Evolutionary conservation across 2,797 vertebrate species (phyloP), one percentile per base, ranked within the genome.

Genomic region (Oryzias sinensis): DNA sequence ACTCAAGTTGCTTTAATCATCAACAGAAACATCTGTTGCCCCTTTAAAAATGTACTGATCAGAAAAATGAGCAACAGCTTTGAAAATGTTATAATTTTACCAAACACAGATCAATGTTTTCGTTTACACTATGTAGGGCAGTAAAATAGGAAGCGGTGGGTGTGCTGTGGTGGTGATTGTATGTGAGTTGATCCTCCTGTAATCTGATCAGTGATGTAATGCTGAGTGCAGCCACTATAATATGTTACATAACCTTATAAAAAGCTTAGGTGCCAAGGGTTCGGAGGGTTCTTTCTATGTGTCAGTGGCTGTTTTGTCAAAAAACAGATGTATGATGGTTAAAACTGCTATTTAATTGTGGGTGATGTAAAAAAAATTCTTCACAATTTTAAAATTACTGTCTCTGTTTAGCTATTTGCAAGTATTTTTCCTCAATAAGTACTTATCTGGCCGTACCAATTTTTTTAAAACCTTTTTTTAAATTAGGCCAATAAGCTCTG

Each of bases 121-220:
- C 16, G 74, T 63, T 41, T 41, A 55, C 43, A 64, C 14, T 55
- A 61, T 56, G 59, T 49, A 18, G 33, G 60, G 51, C 43, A 59
- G 56, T 73, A 51, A 71, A 72, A 70, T 22, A 27, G 40, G 48
- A 62, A 49, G 55, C 22, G 22, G 52, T 56, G 47, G 54, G 49
- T 76, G 69, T 65, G 49, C 33, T 49, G 60, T 41, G 46, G 56
- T 25, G 62, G 57, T 68, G 46, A 44, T 70, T 58, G 75, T 82
- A 65, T 77, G 69, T 72, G 75, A 75, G 71, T 56, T 72, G 72
- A 79, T 70, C 73, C 80, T 69, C 46, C 64, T 74, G 69, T 87
- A 86, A 85, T 81, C 81, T 78, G 83, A 70, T 72, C 77, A 71
- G 48, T 85, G 80, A 87, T 77, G 86, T 83, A 87, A 87, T 86